These are phyloP conservation scores for Enoplosus armatus DNA, from an alignment of 2,797 vertebrate species.

Conservation along the genomic window DNA sequence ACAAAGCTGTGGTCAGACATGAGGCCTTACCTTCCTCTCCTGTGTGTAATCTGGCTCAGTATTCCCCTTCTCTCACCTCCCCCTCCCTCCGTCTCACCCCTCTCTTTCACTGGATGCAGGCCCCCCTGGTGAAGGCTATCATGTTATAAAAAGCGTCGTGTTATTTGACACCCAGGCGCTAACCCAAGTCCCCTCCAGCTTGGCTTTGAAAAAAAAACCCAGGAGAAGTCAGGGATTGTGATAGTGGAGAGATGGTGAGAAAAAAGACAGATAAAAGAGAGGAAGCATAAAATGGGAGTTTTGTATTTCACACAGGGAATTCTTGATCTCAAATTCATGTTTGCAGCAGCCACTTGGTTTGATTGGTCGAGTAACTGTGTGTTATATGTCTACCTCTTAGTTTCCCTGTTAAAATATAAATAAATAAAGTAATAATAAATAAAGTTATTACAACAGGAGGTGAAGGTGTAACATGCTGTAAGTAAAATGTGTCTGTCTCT, in stretches of 20 bases:
- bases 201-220: conserved; percentile 71
- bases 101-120: conserved; percentile 65
- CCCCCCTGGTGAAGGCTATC: conserved; percentile 77
- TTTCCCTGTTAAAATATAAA: conserved; percentile 22
- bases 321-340: conserved; percentile 24
- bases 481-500: background rate
- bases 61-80: conserved; percentile 34
- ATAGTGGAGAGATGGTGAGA: conserved; percentile 55
- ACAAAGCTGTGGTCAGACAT: conserved; percentile 67
- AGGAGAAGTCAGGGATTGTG: conserved; percentile 43
- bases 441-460: background rate
- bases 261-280: conserved; percentile 61
- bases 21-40: conserved; percentile 55
- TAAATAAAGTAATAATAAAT: conserved; percentile 7
- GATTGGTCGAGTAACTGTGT: background rate
- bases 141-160: conserved; percentile 81
- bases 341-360: background rate
- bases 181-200: conserved; percentile 75
- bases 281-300: conserved; percentile 33
- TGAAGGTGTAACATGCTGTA: background rate
- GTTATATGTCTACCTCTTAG: background rate
- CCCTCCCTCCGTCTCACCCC: conserved; percentile 31
- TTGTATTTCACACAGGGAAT: conserved; percentile 54
- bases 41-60: conserved; percentile 50
- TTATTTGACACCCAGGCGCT: conserved; percentile 78